Conservation (phyloP, 2,797 vertebrate genomes). For the Labroides dimidiatus region DNA sequence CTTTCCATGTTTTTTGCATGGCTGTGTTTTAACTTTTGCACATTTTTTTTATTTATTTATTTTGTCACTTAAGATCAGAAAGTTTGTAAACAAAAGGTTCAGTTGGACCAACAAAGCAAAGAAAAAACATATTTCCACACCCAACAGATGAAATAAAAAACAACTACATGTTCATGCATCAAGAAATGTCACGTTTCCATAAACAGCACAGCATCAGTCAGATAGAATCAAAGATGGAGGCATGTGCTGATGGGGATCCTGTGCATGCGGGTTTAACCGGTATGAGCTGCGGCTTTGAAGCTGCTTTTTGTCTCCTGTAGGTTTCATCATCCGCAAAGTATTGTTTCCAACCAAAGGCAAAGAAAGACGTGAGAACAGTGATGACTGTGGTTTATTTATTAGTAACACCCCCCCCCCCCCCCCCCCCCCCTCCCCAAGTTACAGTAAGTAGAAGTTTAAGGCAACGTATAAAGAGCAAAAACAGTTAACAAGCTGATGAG, state of each 20-base stretch:
- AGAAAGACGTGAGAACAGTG: background rate
- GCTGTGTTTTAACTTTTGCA: too few species aligned
- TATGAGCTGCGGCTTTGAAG: slow-evolving; percentile 57
- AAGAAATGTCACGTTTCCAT: slow-evolving; percentile 31
- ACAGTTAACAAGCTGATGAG: background rate
- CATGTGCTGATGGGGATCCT: background rate
- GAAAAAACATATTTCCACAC: too few species aligned
- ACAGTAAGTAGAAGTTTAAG: slow-evolving; percentile 1
- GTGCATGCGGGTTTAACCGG: slow-evolving; percentile 21
- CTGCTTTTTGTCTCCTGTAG: background rate
- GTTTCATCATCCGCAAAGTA: background rate
- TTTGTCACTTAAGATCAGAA: too few species aligned
- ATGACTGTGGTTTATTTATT: slow-evolving; percentile 36
- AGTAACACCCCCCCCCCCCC: background rate
- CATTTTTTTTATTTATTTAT: too few species aligned
- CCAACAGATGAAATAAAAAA: too few species aligned
- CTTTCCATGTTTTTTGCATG: too few species aligned
- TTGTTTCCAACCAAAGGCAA: slow-evolving; percentile 21
- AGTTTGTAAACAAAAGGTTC: too few species aligned
- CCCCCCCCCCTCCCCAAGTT: background rate
- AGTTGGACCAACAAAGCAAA: too few species aligned
- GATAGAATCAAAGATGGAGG: background rate
- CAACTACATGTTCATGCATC: too few species aligned
- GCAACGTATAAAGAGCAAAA: background rate
- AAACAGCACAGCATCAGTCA: accelerated